These are phyloP conservation scores for Chelmon rostratus DNA, from an alignment of 2,797 vertebrate species.

Conservation along the genomic window DNA sequence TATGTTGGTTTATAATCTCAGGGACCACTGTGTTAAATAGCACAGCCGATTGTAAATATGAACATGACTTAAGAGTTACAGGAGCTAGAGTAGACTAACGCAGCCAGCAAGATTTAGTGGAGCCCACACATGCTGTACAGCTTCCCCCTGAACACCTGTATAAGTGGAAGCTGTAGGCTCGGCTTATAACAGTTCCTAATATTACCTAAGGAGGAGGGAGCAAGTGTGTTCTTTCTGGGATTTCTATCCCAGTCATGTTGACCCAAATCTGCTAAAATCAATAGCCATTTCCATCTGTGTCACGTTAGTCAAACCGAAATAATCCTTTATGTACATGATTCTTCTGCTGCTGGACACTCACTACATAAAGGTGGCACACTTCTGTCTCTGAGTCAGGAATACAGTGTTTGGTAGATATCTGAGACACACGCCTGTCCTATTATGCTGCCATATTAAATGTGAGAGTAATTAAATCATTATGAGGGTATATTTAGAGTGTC, in stretches of 20 bases:
- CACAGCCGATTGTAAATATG: constrained; percentile 5
- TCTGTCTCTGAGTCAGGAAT: constrained; percentile 23
- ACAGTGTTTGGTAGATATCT: constrained; percentile 1
- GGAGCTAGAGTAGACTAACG: constrained; percentile 32
- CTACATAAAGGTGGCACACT: constrained; percentile 25
- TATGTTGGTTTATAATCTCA: constrained; percentile 22
- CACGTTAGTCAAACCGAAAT: constrained; percentile 58
- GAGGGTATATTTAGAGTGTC: not conserved
- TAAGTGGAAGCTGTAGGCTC: constrained; percentile 38
- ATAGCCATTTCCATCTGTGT: constrained; percentile 63
- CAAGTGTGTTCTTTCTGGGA: constrained; percentile 46
- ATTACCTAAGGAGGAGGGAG: constrained; percentile 45
- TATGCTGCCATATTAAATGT: not conserved
- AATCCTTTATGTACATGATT: constrained; percentile 35
- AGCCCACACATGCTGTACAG: constrained; percentile 50
- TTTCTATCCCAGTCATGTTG: constrained; percentile 55
- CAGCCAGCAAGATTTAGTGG: constrained; percentile 10
- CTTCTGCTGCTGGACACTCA: constrained; percentile 30
- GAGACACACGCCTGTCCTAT: not conserved
- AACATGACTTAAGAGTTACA: not conserved
- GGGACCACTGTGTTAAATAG: constrained; percentile 8
- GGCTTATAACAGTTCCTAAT: constrained; percentile 34
- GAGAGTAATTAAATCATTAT: not conserved
- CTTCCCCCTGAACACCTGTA: constrained; percentile 50
- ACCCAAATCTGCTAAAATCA: constrained; percentile 61